A percentile compares a stretch with the other conserved stretches of the same genome.
These are phyloP conservation scores for Ophion slaviceki DNA, from an alignment of 2,888 invertebrate genomes.

Conservation along the genomic window DNA sequence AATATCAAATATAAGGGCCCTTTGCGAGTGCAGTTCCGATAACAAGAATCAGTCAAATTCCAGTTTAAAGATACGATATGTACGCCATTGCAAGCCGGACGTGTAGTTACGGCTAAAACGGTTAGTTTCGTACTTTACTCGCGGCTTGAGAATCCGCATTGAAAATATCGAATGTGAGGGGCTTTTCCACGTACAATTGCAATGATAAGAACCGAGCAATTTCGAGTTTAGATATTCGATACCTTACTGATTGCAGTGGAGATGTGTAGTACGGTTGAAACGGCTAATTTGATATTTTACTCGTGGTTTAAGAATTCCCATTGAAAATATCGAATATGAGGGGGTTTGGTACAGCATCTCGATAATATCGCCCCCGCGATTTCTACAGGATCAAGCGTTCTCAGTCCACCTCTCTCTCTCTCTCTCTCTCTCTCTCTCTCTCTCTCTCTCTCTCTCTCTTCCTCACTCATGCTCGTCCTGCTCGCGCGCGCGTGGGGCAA, in stretches of 20 bases:
- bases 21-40: not conserved
- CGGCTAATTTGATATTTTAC: not conserved
- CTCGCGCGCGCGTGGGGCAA: conserved; percentile 51
- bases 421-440: conserved; percentile 41
- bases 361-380: conserved; percentile 45
- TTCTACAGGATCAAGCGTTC: conserved; percentile 14
- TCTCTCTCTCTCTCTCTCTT: conserved; percentile 16
- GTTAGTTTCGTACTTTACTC: not conserved
- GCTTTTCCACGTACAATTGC: not conserved
- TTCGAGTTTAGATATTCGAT: not conserved
- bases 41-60: not conserved
- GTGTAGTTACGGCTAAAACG: not conserved
- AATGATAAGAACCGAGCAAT: not conserved
- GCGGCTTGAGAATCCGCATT: not conserved
- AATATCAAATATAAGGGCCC: not conserved
- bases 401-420: conserved; percentile 18
- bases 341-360: not conserved
- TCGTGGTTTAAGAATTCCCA: not conserved
- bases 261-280: not conserved
- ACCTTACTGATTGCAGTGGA: not conserved
- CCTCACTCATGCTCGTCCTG: not conserved
- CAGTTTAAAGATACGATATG: not conserved
- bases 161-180: not conserved
- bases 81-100: not conserved
- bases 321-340: conserved; percentile 19